phyloP scores from a whole-genome alignment of 2,113 vertebrate genomes.

The Ophiodon elongatus region DNA sequence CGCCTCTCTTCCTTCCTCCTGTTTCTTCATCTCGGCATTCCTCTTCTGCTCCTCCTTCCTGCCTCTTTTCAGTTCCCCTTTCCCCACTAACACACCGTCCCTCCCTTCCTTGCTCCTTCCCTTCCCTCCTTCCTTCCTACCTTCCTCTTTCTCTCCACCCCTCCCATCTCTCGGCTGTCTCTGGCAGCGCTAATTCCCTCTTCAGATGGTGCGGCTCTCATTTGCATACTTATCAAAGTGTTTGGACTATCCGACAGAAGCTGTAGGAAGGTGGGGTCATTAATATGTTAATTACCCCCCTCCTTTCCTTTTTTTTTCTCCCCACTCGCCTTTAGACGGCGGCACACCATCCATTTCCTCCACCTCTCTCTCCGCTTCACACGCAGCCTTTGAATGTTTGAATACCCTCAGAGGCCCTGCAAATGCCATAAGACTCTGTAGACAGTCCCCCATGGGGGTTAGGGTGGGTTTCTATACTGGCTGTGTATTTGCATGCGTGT shows the following conservation, averaged over 20 bases:
- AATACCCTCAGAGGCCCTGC: slow-evolving; percentile 63
- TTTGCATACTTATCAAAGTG: slow-evolving; percentile 90
- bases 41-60: slow-evolving; percentile 29
- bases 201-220: slow-evolving; percentile 82
- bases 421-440: slow-evolving; percentile 70
- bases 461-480: slow-evolving; percentile 18
- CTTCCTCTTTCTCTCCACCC: slow-evolving; percentile 45
- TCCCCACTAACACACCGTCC: slow-evolving; percentile 13
- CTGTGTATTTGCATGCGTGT: slow-evolving; percentile 3
- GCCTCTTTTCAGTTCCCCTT: slow-evolving; percentile 23
- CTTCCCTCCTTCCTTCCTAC: slow-evolving; percentile 28
- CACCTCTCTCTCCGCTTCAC: slow-evolving; percentile 65
- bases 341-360: slow-evolving; percentile 75
- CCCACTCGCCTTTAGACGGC: slow-evolving; percentile 56
- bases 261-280: slow-evolving; percentile 87
- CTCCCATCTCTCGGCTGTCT: slow-evolving; percentile 65
- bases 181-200: slow-evolving; percentile 84
- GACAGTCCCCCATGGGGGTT: slow-evolving; percentile 44
- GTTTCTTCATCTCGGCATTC: slow-evolving; percentile 34
- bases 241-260: slow-evolving; percentile 87
- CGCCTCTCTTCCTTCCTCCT: slow-evolving; percentile 31
- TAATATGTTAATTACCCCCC: slow-evolving; percentile 88
- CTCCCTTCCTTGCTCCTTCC: slow-evolving; percentile 30
- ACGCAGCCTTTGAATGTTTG: slow-evolving; percentile 70
- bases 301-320: slow-evolving; percentile 50